Percentiles rank a stretch among this genome's conserved stretches.
Evolutionary conservation across 2,113 vertebrate genomes (phyloP).

Genomic region (Lonchura striata): DNA sequence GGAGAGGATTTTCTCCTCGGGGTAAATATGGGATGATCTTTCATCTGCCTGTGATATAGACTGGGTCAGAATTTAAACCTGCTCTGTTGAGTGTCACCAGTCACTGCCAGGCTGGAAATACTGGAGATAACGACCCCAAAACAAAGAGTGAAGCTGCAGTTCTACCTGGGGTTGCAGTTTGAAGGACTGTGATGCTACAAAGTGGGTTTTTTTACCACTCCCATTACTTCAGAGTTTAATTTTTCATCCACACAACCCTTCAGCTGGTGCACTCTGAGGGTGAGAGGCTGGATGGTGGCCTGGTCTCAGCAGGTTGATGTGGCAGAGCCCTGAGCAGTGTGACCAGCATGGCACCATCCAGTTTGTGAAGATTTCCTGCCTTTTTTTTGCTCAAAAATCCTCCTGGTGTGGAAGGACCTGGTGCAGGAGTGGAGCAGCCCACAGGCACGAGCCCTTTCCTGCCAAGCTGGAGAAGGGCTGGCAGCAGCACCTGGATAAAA

Average conservation of each 20-base stretch:
- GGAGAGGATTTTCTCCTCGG: background rate
- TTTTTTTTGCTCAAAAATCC: background rate
- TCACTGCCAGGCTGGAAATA: background rate
- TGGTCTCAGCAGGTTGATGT: background rate
- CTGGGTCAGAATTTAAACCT: background rate
- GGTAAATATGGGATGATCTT: background rate
- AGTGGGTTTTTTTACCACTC: background rate
- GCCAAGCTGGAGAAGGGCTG: background rate
- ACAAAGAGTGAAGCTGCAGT: background rate
- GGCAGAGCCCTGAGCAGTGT: background rate
- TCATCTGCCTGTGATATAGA: background rate
- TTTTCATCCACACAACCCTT: background rate
- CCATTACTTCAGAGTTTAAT: background rate
- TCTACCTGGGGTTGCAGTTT: rapidly evolving
- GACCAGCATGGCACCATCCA: rapidly evolving
- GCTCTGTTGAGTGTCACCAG: background rate
- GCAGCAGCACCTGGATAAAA: background rate
- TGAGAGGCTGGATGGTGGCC: background rate
- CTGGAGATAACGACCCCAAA: background rate
- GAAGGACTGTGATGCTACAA: background rate
- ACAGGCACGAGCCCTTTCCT: background rate
- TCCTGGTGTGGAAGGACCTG: background rate
- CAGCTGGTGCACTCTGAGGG: rapidly evolving
- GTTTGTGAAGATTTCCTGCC: background rate
- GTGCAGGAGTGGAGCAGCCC: background rate